phyloP scores from a whole-genome alignment of 2,888 invertebrate species.

The Ferdinandea cuprea region DNA sequence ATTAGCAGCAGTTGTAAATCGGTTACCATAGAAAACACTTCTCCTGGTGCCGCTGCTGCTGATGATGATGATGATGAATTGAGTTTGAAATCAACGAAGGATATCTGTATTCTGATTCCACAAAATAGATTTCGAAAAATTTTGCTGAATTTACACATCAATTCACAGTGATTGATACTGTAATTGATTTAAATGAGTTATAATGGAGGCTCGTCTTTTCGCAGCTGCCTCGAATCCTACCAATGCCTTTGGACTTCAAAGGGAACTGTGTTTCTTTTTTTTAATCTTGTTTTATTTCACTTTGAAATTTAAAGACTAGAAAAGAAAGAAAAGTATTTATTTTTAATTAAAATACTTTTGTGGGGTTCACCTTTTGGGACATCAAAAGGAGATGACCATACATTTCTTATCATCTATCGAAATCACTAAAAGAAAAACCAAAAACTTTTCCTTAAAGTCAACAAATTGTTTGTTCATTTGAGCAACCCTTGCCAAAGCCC shows the following conservation, averaged over 20 bases:
- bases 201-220: not conserved
- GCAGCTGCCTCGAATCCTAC: not conserved
- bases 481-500: not conserved
- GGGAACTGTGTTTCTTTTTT: too few relatives aligned
- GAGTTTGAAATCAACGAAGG: not conserved
- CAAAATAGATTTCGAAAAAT: not conserved
- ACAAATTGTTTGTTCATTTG: not conserved
- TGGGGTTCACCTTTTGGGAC: too few relatives aligned
- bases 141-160: not conserved
- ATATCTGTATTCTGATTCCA: not conserved
- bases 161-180: not conserved
- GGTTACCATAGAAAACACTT: slow-evolving; percentile 15
- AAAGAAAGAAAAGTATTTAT: too few relatives aligned
- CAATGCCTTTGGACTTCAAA: not conserved
- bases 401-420: not conserved
- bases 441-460: not conserved
- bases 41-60: too few relatives aligned
- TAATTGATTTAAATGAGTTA: not conserved
- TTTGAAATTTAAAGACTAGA: too few relatives aligned
- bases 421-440: not conserved
- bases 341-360: too few relatives aligned
- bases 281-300: too few relatives aligned
- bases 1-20: slow-evolving; percentile 28
- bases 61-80: not conserved
- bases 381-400: not conserved